Percentiles rank a stretch among this genome's conserved stretches.
phyloP scores from a whole-genome alignment of 2,113 vertebrate genomes.

The Anguilla rostrata region DNA sequence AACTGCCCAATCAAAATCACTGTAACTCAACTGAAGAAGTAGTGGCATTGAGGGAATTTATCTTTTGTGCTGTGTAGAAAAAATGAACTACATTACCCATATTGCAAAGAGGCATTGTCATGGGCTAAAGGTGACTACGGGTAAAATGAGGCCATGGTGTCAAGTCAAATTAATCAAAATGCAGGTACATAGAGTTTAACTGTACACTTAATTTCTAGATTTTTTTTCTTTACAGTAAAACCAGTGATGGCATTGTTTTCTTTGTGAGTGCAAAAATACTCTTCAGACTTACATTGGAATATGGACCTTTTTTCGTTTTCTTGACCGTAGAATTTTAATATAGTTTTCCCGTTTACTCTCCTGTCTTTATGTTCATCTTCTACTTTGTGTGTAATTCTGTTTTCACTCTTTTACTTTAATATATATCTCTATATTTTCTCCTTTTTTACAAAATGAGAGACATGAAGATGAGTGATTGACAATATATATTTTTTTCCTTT shows the following conservation, averaged over 20 bases:
- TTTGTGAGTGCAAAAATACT: slow-evolving; percentile 75
- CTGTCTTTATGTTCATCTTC: slow-evolving; percentile 59
- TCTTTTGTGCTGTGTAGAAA: slow-evolving; percentile 30
- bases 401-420: slow-evolving; percentile 57
- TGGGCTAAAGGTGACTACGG: not conserved
- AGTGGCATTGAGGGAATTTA: not conserved
- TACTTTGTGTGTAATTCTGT: slow-evolving; percentile 46
- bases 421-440: slow-evolving; percentile 75
- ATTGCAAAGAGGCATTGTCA: slow-evolving; percentile 24
- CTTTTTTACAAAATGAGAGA: slow-evolving; percentile 78
- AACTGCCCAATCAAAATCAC: not conserved
- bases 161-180: slow-evolving; percentile 42
- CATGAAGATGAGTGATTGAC: slow-evolving; percentile 76
- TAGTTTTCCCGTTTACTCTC: slow-evolving; percentile 53
- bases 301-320: slow-evolving; percentile 48
- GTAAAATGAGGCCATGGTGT: slow-evolving; percentile 27
- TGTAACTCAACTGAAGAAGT: slow-evolving; percentile 14
- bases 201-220: slow-evolving; percentile 41
- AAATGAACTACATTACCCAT: slow-evolving; percentile 37
- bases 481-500: slow-evolving; percentile 71
- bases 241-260: slow-evolving; percentile 45
- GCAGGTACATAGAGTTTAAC: slow-evolving; percentile 28
- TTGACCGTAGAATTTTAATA: slow-evolving; percentile 60
- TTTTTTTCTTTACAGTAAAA: slow-evolving; percentile 34
- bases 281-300: slow-evolving; percentile 63